Percentiles rank a stretch among this genome's conserved stretches.
Evolutionary conservation across 1,140 invertebrate genomes (phyloP).

Genomic region (Platorchestia sp.): DNA sequence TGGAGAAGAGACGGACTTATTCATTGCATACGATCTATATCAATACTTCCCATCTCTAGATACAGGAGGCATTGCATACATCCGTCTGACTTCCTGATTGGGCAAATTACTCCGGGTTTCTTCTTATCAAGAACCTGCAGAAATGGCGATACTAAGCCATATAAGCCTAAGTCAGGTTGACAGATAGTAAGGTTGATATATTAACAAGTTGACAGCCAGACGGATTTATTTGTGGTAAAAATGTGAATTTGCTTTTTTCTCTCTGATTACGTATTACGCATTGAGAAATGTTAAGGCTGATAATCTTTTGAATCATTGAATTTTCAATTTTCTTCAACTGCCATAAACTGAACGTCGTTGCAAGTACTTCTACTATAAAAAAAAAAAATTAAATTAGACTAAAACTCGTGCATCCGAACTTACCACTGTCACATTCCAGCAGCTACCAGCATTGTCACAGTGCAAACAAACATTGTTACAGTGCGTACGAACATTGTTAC

Average conservation of each 20-base stretch:
- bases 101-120: background rate
- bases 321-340: too few species aligned
- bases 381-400: too few species aligned
- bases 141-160: background rate
- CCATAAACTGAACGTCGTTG: too few species aligned
- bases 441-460: too few species aligned
- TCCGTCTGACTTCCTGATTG: background rate
- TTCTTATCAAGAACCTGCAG: background rate
- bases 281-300: background rate
- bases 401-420: too few species aligned
- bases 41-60: too few species aligned
- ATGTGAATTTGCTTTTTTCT: too few species aligned
- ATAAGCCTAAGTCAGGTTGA: background rate
- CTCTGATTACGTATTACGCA: background rate
- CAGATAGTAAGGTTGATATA: background rate
- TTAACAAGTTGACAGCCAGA: background rate
- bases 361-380: too few species aligned
- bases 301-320: too few species aligned
- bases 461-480: too few species aligned
- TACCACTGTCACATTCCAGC: too few species aligned
- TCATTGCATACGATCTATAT: background rate
- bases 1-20: background rate
- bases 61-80: background rate
- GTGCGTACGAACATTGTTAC: too few species aligned
- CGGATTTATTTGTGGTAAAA: background rate